A percentile compares a stretch with the other conserved stretches of the same genome.
phyloP scores from a whole-genome alignment of 2,797 vertebrate genomes.

The Percopsis omiscomaycus region DNA sequence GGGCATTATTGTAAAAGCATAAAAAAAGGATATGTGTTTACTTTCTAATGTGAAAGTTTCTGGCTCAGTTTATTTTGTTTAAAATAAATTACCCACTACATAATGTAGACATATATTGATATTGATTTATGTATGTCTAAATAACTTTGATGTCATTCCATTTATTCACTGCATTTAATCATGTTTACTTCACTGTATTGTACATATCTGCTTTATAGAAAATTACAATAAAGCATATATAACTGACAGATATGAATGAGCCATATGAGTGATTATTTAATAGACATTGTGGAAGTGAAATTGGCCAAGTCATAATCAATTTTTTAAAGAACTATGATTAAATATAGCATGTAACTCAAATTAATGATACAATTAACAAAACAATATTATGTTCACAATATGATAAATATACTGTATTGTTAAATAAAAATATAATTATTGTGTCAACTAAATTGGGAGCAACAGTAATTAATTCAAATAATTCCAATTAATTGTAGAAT shows the following conservation, averaged over 20 bases:
- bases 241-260: conserved; percentile 3
- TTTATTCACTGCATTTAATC: not conserved
- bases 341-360: no score
- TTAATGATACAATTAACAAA: not conserved
- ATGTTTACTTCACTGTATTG: not conserved
- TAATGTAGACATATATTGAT: not conserved
- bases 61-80: conserved; percentile 37
- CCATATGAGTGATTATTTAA: not conserved
- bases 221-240: not conserved
- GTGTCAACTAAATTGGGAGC: no score
- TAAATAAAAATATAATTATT: no score
- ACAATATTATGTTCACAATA: not conserved
- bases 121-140: not conserved
- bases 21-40: conserved; percentile 66
- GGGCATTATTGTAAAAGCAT: conserved; percentile 64
- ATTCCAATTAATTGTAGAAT: not conserved
- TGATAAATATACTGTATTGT: not conserved
- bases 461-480: conserved; percentile 7
- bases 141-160: not conserved
- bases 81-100: conserved; percentile 35
- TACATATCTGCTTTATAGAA: not conserved
- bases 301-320: not conserved
- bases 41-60: conserved; percentile 65
- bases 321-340: not conserved
- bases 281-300: not conserved